These are phyloP conservation scores for Proterorhinus semilunaris DNA, from an alignment of 2,113 vertebrate species.

Conservation along the genomic window DNA sequence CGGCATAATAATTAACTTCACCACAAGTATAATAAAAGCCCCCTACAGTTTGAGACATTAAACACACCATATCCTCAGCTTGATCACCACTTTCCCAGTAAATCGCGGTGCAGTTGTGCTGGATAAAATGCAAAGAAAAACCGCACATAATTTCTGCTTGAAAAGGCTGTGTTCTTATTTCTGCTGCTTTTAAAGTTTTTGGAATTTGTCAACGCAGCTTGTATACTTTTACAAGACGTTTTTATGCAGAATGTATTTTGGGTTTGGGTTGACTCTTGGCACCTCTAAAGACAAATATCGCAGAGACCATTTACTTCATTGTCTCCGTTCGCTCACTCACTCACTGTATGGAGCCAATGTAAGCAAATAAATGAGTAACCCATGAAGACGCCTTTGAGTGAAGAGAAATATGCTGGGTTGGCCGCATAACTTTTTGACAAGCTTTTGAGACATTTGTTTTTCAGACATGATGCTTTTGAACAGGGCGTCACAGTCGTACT, in stretches of 20 bases:
- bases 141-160: conserved; percentile 18
- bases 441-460: conserved; percentile 32
- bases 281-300: conserved; percentile 26
- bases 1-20: conserved; percentile 35
- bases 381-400: conserved; percentile 31
- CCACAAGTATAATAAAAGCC: conserved; percentile 26
- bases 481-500: conserved; percentile 16
- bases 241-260: conserved; percentile 31
- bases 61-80: conserved; percentile 23
- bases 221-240: conserved; percentile 36
- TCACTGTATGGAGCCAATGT: conserved; percentile 33
- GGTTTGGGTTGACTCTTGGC: conserved; percentile 28
- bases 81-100: conserved; percentile 31
- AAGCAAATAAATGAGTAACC: conserved; percentile 46
- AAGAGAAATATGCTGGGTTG: conserved; percentile 32
- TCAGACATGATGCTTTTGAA: conserved; percentile 15
- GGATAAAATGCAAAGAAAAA: conserved; percentile 24
- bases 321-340: conserved; percentile 19
- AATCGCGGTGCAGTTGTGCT: conserved; percentile 15
- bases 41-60: conserved; percentile 44
- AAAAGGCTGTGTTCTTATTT: conserved; percentile 13
- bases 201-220: conserved; percentile 14
- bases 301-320: conserved; percentile 31
- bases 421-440: conserved; percentile 21
- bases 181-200: conserved; percentile 15